A percentile compares a stretch with the other conserved stretches of the same genome.
Conservation (phyloP, 2,797 vertebrate genomes). For the Hydrolagus colliei region DNA sequence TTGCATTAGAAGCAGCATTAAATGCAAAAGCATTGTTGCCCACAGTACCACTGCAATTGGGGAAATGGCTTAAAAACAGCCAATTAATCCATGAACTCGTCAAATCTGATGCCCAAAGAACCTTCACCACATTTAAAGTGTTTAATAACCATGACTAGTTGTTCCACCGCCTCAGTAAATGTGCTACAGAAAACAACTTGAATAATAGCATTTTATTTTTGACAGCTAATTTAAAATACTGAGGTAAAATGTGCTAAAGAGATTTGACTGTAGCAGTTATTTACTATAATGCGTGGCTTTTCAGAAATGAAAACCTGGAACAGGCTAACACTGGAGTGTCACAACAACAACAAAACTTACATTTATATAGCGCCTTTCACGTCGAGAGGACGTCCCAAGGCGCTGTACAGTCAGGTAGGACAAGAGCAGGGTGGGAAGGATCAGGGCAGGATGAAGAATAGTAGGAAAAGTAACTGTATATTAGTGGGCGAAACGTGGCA, state of each 20-base stretch:
- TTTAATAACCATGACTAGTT: conserved; percentile 21
- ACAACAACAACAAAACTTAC: too few species aligned
- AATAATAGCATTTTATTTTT: conserved; percentile 11
- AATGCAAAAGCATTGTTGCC: conserved; percentile 53
- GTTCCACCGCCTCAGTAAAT: not conserved
- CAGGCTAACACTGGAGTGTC: not conserved
- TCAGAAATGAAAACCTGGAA: not conserved
- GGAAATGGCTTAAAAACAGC: conserved; percentile 6
- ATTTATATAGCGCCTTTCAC: too few species aligned
- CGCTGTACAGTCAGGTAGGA: too few species aligned
- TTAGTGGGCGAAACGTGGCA: too few species aligned
- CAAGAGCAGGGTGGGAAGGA: too few species aligned
- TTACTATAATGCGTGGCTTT: not conserved
- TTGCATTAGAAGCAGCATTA: conserved; percentile 51
- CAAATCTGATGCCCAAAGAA: conserved; percentile 4
- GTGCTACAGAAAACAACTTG: not conserved
- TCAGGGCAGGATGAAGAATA: too few species aligned
- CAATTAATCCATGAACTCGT: conserved; percentile 7
- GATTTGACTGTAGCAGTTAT: conserved; percentile 2
- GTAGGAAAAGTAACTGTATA: too few species aligned
- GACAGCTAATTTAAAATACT: conserved; percentile 21
- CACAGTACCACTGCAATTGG: conserved; percentile 52
- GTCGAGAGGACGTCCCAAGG: too few species aligned
- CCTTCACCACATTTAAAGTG: not conserved
- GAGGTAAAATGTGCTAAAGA: not conserved